Base-by-base conservation (phyloP, 1,140 invertebrate genomes). In the Stratiolaelaps scimitus region DNA sequence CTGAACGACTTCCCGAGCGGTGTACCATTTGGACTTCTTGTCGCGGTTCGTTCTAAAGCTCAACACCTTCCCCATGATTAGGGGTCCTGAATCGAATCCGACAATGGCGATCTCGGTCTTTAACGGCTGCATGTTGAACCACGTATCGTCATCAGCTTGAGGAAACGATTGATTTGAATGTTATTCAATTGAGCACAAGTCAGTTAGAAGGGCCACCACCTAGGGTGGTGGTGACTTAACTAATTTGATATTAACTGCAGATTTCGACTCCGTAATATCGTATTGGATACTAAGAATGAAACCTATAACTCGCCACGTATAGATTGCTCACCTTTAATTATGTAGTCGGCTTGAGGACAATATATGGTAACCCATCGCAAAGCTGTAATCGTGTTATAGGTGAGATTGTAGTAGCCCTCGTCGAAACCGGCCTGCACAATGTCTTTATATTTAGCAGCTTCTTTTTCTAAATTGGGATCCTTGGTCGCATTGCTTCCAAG, bases 361-460 rank as follows among this genome's bases (percentile, higher is more conserved):
- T 82, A 79, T 56, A 83, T 80, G 30, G 83, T 80, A n/a, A 83
- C 81, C 90, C 90, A 94, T 67, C 85, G 84, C 69, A 93, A 82
- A 0, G 84, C 84, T 78, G 88, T 84, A 82, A 93, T 87, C 0
- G 88, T 91, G 78, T 94, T 94, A 19, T 89, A 83, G 0, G 91
- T 94, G 73, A 92, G 93, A 73, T 94, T 94, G 71, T 83, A 93
- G 75, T 94, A 94, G 29, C 78, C 76, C 72, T 95, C 90, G 20
- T 72, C 53, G 72, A 92, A 93, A 72, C 88, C 80, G 13, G 82
- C 83, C 76, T 89, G 87, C 46, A 94, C 78, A 28, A 94, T 85
- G 75, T 94, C 91, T 20, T 82, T 80, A 73, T 82, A 81, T 66
- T 82, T 79, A 0, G 72, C 71, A 69, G 81, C 78, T 76, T 93